Evolutionary conservation across 2,797 vertebrate genomes (phyloP), one percentile per base, ranked within the genome.

Genomic region (Molossus alvarezi): DNA sequence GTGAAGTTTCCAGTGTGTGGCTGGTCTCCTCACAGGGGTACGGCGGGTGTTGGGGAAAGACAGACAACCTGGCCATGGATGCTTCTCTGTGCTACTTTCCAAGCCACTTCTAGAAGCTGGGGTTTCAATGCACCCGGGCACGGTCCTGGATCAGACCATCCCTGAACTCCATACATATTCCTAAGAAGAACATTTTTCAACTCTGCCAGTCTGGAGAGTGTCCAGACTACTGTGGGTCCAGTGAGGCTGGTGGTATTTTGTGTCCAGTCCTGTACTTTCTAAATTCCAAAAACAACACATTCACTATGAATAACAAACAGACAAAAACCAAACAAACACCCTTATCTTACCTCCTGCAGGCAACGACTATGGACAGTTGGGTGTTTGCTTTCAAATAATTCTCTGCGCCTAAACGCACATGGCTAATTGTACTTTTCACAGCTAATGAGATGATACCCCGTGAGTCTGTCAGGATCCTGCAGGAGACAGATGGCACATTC

Each of bases 111-210:
- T 82, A 29, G 79, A 37, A 53, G 57, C 79, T 62, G 67, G 11
- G 5, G 21, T 37, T 81, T 37, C 41, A 5, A 18, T 0, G 4
- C 1, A 0, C 29, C 14, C 27, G 27, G 37, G 21, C 6, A 17
- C 9, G 58, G 37, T 45, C 57, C n/a, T 37, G n/a, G 64, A n/a
- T 85, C 11, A 11, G 57, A 41, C 76, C 12, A 5, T 77, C 51
- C 73, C 41, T 75, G n/a, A 53, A 53, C 41, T 60, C 84, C 29
- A 80, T 37, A 2, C 0, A 0, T 14, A 55, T 13, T 27, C 41
- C 51, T 41, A 15, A 17, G 51, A 33, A 55, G 15, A 20, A 45
- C 25, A 15, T 33, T 23, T 7, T 25, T 71, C 73, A 48, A 5
- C 33, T 73, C 41, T 77, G 37, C 62, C 23, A 2, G 9, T 33